phyloP scores from a whole-genome alignment of 1,140 invertebrate species.

The Galleria mellonella region DNA sequence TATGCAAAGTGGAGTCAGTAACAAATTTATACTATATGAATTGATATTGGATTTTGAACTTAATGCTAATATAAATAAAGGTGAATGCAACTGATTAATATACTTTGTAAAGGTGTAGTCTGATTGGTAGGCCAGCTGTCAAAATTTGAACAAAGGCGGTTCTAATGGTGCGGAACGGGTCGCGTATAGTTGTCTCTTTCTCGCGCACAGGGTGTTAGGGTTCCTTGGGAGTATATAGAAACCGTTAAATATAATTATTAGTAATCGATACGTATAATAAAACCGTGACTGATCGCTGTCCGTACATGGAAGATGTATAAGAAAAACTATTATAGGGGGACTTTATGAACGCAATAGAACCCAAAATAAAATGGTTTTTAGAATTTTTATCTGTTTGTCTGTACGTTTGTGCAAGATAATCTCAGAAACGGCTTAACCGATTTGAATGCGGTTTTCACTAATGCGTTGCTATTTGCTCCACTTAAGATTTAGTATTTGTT shows the following conservation, averaged over 20 bases:
- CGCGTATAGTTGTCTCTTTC: slow-evolving; percentile 35
- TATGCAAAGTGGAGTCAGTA: not conserved
- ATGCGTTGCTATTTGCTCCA: too few relatives aligned
- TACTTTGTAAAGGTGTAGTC: slow-evolving; percentile 11
- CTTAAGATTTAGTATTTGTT: too few relatives aligned
- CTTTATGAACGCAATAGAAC: too few relatives aligned
- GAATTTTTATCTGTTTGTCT: too few relatives aligned
- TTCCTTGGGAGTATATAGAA: not conserved
- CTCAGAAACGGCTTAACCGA: too few relatives aligned
- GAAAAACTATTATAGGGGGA: too few relatives aligned
- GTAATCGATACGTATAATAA: too few relatives aligned
- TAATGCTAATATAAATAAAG: not conserved
- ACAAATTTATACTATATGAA: not conserved
- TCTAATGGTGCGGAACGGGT: slow-evolving; percentile 37
- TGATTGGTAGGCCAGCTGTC: slow-evolving; percentile 47
- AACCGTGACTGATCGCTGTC: too few relatives aligned
- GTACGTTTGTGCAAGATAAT: too few relatives aligned
- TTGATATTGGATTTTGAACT: not conserved
- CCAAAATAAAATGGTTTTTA: too few relatives aligned
- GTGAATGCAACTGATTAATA: slow-evolving; percentile 10
- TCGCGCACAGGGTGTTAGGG: slow-evolving; percentile 5
- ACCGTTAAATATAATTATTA: not conserved
- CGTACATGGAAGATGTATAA: too few relatives aligned
- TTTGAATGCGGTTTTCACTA: too few relatives aligned
- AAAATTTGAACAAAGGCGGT: slow-evolving; percentile 48